These are phyloP conservation scores for Dexiosoma caninum DNA, from an alignment of 2,888 invertebrate species.

Conservation along the genomic window DNA sequence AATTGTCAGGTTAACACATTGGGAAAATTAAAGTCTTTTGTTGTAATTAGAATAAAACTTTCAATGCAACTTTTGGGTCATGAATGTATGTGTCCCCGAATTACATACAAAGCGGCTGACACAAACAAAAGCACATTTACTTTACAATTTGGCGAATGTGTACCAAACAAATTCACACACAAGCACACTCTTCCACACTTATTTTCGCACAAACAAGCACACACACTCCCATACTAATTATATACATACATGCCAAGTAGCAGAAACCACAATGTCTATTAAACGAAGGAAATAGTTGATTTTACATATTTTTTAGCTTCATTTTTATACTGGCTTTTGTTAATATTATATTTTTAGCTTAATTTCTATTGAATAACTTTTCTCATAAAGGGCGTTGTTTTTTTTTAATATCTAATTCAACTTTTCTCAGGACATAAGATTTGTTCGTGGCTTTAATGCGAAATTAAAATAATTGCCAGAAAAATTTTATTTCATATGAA, in stretches of 20 bases:
- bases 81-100: constrained; percentile 1
- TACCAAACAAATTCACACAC: not conserved
- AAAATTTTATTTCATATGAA: not conserved
- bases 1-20: not conserved
- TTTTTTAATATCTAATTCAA: constrained; percentile 6
- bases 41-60: constrained; percentile 6
- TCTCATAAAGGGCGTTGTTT: constrained; percentile 48
- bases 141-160: not conserved
- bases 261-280: constrained; percentile 29
- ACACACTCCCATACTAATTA: not conserved
- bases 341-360: constrained; percentile 3
- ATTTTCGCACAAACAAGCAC: not conserved
- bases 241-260: not conserved
- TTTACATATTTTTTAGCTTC: not conserved
- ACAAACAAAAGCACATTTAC: not conserved
- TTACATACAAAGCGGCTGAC: not conserved
- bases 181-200: not conserved
- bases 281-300: not conserved
- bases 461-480: too few species aligned
- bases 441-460: too few species aligned
- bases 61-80: not conserved
- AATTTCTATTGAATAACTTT: not conserved
- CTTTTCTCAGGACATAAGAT: not conserved
- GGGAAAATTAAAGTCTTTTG: constrained; percentile 4
- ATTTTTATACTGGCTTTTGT: not conserved